Percentiles rank a stretch among this genome's conserved stretches.
phyloP scores from a whole-genome alignment of 1,140 invertebrate species.

The Fopius arisanus region DNA sequence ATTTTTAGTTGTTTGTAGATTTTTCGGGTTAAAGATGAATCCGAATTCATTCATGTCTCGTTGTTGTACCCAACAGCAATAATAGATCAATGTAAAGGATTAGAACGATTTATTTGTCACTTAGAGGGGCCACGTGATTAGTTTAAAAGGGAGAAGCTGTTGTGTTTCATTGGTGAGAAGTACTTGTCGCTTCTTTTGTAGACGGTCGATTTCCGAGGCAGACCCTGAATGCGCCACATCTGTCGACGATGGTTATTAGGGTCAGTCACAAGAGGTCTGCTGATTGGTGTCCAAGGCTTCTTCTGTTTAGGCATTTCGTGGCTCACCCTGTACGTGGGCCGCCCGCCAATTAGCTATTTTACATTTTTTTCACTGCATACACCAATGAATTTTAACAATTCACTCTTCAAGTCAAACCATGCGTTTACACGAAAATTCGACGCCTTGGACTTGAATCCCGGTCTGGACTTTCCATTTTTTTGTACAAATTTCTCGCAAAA shows the following conservation, averaged over 20 bases:
- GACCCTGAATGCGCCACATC: constrained; percentile 28
- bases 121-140: not conserved
- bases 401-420: not conserved
- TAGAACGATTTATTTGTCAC: not conserved
- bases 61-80: not conserved
- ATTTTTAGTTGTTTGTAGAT: too few species aligned
- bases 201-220: not conserved
- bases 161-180: not conserved
- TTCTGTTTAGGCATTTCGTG: constrained; percentile 49
- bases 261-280: constrained; percentile 45
- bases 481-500: too few species aligned
- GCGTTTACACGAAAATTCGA: too few species aligned
- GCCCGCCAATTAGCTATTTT: constrained; percentile 38
- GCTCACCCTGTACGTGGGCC: constrained; percentile 36
- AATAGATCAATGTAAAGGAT: not conserved
- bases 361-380: not conserved
- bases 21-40: too few species aligned
- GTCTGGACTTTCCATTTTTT: too few species aligned
- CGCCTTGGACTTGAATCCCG: too few species aligned
- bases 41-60: too few species aligned
- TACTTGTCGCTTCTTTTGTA: not conserved
- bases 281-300: constrained; percentile 54
- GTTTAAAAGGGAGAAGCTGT: not conserved
- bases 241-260: constrained; percentile 48
- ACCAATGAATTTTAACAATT: not conserved